These are phyloP conservation scores for Acanthopleura granulata DNA, from an alignment of 2,888 invertebrate genomes.

Conservation along the genomic window DNA sequence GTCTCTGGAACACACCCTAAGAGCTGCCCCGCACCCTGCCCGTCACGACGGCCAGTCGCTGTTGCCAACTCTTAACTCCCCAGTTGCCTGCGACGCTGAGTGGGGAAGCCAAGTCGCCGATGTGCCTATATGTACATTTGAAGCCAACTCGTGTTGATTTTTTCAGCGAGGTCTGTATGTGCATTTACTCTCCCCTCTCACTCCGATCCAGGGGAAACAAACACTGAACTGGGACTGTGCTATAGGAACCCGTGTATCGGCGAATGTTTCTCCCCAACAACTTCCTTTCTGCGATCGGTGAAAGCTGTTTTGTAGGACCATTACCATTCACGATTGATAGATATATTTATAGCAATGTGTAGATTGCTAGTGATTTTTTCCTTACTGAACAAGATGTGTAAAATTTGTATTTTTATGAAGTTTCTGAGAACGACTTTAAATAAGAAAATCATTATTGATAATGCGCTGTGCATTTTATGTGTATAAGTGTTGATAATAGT, in stretches of 20 bases:
- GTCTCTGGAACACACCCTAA: not conserved
- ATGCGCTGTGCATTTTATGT: not conserved
- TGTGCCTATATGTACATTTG: conserved; percentile 13
- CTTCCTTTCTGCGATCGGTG: too few relatives aligned
- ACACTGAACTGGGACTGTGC: not conserved
- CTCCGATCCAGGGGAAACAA: not conserved
- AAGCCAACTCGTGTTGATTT: conserved; percentile 13
- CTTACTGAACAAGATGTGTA: not conserved
- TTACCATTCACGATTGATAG: too few relatives aligned
- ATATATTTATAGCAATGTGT: too few relatives aligned
- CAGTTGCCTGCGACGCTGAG: not conserved
- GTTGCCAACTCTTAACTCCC: not conserved
- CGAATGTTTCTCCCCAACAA: too few relatives aligned
- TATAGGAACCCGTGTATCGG: not conserved
- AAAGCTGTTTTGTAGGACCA: too few relatives aligned
- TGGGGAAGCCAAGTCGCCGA: not conserved
- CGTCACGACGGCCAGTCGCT: too few relatives aligned
- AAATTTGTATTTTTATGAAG: conserved; percentile 6
- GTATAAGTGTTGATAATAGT: conserved; percentile 4
- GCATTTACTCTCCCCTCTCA: not conserved
- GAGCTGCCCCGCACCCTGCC: too few relatives aligned
- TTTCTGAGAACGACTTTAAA: not conserved
- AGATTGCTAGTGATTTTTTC: not conserved
- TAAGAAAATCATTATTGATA: conserved; percentile 2
- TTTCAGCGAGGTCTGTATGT: conserved; percentile 10